Conservation (phyloP, 1,140 invertebrate species). For the Dendrolimus kikuchii region DNA sequence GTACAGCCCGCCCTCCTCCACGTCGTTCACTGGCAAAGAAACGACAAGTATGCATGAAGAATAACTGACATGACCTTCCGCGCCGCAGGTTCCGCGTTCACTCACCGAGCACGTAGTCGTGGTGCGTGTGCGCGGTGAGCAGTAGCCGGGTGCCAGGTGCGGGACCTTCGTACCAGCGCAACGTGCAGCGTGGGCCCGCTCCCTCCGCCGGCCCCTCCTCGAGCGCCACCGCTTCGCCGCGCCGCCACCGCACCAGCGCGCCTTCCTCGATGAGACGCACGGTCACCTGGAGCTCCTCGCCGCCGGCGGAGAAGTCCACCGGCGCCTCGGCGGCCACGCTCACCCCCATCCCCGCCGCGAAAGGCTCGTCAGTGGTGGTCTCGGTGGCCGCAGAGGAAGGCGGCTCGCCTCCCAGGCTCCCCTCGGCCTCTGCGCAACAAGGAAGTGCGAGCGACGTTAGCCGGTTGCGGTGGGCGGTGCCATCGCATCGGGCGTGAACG, state of each 20-base stretch:
- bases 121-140: slow-evolving; percentile 29
- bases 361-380: slow-evolving; percentile 8
- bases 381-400: too few relatives aligned
- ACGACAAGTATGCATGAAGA: neutral
- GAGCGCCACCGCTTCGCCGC: slow-evolving; percentile 12
- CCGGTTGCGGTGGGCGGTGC: too few relatives aligned
- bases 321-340: slow-evolving; percentile 3
- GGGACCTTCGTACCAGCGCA: slow-evolving; percentile 43
- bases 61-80: neutral
- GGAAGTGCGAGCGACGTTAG: too few relatives aligned
- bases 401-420: neutral
- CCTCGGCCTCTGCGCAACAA: slow-evolving; percentile 14
- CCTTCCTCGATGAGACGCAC: slow-evolving; percentile 36
- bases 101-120: slow-evolving; percentile 45
- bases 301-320: slow-evolving; percentile 3
- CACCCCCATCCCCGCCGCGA: slow-evolving; percentile 8
- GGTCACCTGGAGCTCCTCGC: slow-evolving; percentile 31
- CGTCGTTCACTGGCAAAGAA: slow-evolving; percentile 25
- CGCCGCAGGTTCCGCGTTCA: slow-evolving; percentile 3
- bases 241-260: slow-evolving; percentile 28
- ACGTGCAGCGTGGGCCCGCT: slow-evolving; percentile 21
- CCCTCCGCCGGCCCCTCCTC: too few relatives aligned
- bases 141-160: slow-evolving; percentile 31
- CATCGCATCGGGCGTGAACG: neutral
- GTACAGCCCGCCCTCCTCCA: slow-evolving; percentile 44